Evolutionary conservation across 1,140 invertebrate genomes (phyloP).

Genomic region (Heterodera schachtii): DNA sequence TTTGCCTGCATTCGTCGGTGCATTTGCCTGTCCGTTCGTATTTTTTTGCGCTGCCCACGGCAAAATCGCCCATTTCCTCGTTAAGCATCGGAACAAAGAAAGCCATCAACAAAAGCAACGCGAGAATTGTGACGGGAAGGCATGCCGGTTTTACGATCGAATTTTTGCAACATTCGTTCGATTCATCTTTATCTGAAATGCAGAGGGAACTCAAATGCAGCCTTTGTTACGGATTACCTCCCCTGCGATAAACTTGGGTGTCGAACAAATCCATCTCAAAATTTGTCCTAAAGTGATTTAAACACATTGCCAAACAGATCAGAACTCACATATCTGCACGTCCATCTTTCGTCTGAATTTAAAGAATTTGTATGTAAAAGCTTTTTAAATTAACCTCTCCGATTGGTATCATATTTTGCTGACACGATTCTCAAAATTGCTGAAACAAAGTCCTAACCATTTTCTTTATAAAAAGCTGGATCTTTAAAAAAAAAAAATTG

Average conservation of each 20-base stretch:
- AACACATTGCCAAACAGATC: not conserved
- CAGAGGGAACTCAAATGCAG: not conserved
- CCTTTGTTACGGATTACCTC: not conserved
- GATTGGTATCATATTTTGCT: not conserved
- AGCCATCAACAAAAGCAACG: slow-evolving; percentile 57
- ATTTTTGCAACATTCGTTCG: slow-evolving; percentile 55
- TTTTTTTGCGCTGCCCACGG: slow-evolving; percentile 34
- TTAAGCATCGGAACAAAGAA: slow-evolving; percentile 63
- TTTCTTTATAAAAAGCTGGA: too few species aligned
- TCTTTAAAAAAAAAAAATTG: not conserved
- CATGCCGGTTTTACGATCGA: slow-evolving; percentile 61
- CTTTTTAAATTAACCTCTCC: slow-evolving; percentile 11
- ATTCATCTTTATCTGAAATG: slow-evolving; percentile 53
- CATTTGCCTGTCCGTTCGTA: slow-evolving; percentile 50
- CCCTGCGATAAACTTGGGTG: slow-evolving; percentile 15
- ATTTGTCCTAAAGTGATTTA: slow-evolving; percentile 17
- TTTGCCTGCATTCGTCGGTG: slow-evolving; percentile 51
- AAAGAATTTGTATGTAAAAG: slow-evolving; percentile 14
- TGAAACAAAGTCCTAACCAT: too few species aligned
- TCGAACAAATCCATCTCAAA: slow-evolving; percentile 36
- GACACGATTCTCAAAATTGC: too few species aligned
- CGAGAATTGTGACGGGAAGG: slow-evolving; percentile 58
- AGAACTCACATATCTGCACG: slow-evolving; percentile 59
- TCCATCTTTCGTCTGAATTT: slow-evolving; percentile 59
- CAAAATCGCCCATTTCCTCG: slow-evolving; percentile 42